Conservation (phyloP, 2,888 invertebrate genomes). For the Lucinisca nassula region DNA sequence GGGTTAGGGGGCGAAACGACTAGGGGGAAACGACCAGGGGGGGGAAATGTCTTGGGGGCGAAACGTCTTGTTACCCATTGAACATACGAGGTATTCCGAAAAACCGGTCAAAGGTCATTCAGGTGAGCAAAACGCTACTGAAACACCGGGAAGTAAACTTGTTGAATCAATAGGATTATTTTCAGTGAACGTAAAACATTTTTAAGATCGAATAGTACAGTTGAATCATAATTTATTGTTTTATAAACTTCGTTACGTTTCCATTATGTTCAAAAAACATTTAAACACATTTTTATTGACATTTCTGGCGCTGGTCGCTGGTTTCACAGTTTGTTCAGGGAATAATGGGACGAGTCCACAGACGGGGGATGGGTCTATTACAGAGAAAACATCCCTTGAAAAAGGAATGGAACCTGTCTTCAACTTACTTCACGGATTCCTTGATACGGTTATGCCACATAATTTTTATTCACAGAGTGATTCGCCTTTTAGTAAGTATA, state of each 20-base stretch:
- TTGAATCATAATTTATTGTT: background rate
- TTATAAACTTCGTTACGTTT: background rate
- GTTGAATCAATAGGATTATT: background rate
- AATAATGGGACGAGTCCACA: background rate
- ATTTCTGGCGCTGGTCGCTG: constrained; percentile 1
- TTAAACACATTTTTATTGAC: background rate
- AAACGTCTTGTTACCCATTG: too few relatives aligned
- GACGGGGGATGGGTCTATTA: background rate
- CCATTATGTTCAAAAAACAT: background rate
- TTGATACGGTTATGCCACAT: constrained; percentile 76
- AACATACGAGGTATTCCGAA: background rate
- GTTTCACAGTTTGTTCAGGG: background rate
- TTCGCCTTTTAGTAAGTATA: constrained; percentile 77
- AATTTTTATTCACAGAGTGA: constrained; percentile 65
- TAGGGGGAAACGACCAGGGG: too few relatives aligned
- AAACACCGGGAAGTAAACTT: background rate
- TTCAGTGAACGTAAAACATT: background rate
- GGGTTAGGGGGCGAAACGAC: too few relatives aligned
- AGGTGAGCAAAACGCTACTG: constrained; percentile 55
- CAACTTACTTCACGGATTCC: constrained; percentile 79
- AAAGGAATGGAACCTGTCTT: constrained; percentile 79
- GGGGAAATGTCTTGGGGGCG: too few relatives aligned
- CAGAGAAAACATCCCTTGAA: constrained; percentile 70
- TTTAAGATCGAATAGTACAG: background rate
- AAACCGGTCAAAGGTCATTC: constrained; percentile 60